Conservation (phyloP, 2,113 vertebrate genomes). For the Dromiciops gliroides region DNA sequence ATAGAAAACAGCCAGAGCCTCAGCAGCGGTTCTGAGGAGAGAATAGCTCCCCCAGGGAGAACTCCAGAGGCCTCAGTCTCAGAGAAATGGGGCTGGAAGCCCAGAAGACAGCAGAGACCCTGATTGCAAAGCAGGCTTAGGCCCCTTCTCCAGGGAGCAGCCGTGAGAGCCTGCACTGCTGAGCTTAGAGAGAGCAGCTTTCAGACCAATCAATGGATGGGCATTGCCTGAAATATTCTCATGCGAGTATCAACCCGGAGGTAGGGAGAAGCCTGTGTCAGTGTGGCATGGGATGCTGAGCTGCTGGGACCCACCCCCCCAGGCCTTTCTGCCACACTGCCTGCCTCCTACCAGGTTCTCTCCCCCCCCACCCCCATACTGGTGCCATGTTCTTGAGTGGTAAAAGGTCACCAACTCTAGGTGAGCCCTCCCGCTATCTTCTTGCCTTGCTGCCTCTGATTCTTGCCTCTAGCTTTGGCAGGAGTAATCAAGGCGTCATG, state of each 20-base stretch:
- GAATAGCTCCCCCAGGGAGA: neutral
- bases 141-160: neutral
- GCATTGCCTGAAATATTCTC: neutral
- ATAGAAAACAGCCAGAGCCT: neutral
- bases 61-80: neutral
- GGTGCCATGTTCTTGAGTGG: neutral
- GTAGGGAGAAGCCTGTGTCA: neutral
- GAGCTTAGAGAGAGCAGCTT: neutral
- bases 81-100: neutral
- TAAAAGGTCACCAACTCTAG: neutral
- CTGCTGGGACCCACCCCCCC: neutral
- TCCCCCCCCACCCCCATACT: neutral
- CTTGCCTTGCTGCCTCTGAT: neutral
- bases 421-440: neutral
- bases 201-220: neutral
- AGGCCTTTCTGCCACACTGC: neutral
- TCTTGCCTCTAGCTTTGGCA: neutral
- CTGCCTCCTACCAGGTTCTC: neutral
- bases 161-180: neutral
- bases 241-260: neutral
- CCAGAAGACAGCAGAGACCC: neutral
- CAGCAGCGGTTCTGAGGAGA: neutral
- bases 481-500: neutral
- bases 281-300: neutral
- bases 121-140: neutral